Evolutionary conservation across 1,140 invertebrate genomes (phyloP).

Genomic region (Plectrocnemia conspersa): DNA sequence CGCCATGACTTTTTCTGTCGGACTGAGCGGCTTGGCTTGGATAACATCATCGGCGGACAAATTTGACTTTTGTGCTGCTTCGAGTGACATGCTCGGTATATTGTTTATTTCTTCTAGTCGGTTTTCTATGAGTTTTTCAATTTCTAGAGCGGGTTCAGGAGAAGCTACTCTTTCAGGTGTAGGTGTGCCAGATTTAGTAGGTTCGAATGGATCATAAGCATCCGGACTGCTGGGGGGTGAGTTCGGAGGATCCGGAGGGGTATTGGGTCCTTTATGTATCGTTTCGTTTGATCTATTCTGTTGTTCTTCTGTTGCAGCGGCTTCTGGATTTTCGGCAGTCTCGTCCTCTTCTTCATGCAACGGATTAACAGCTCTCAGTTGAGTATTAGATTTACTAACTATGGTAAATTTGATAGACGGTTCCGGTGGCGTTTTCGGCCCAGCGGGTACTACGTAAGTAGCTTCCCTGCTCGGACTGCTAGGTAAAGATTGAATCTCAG

Average conservation of each 20-base stretch:
- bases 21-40: constrained; percentile 43
- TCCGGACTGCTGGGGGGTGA: constrained; percentile 64
- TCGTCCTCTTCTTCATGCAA: constrained; percentile 40
- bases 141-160: constrained; percentile 38
- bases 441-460: constrained; percentile 44
- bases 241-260: constrained; percentile 59
- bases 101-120: constrained; percentile 16
- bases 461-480: constrained; percentile 43
- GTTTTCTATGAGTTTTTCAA: constrained; percentile 23
- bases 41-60: constrained; percentile 48
- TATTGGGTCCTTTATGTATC: constrained; percentile 55
- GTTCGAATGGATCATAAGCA: constrained; percentile 83
- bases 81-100: constrained; percentile 39
- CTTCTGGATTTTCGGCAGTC: constrained; percentile 37
- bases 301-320: constrained; percentile 17
- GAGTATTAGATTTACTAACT: constrained; percentile 31
- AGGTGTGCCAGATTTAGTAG: constrained; percentile 72
- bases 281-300: constrained; percentile 15
- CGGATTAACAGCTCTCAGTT: constrained; percentile 35
- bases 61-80: constrained; percentile 50
- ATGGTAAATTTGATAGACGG: constrained; percentile 36
- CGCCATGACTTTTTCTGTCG: constrained; percentile 47
- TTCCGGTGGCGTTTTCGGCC: constrained; percentile 45
- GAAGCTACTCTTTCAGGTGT: constrained; percentile 47
- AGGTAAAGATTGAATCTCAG: constrained; percentile 34